Evolutionary conservation across 2,113 vertebrate species (phyloP), one percentile per base, ranked within the genome.

Genomic region (Ifrita kowaldi): DNA sequence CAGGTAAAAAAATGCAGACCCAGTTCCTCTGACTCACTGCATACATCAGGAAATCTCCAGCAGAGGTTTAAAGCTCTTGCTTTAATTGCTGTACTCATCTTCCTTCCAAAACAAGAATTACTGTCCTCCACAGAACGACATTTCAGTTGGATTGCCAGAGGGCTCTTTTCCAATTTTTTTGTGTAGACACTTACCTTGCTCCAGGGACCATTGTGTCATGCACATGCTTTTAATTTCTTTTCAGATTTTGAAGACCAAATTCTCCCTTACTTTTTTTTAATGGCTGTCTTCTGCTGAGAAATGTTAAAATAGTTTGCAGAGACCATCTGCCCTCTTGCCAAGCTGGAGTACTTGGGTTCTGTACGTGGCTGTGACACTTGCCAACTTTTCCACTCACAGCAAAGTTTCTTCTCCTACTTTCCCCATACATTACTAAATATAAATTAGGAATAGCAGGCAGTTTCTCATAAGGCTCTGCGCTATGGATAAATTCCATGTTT

Each of bases 301-400:
- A 56, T 37, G 80, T 84, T 83, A 41, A 62, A 65, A 44, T 11
- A 7, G 0, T 56, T 59, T 53, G 30, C 71, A 53, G 85, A 57
- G 50, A 44, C 78, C 92, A 41, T 74, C 85, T 93, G 82, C 90
- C 90, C 96, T 73, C 79, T 49, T 69, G 85, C 92, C 82, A 62
- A 57, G n/a, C 41, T 7, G 1, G 6, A 59, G 55, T 7, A 2
- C 63, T 69, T 23, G 53, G 39, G 37, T 55, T 87, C 82, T 79
- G 10, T 30, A 3, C 0, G 0, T 47, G 70, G 30, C 83, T 75
- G 55, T 46, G 49, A 37, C 7, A 0, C 16, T 89, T 95, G 84
- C 53, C 67, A 90, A 35, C 76, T 88, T 84, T 39, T 79, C 63
- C 42, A 42, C 59, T 70, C 70, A 6, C 14, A 59, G 33, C 67